phyloP scores from a whole-genome alignment of 2,888 invertebrate species.

The Thysanoteuthis rhombus region DNA sequence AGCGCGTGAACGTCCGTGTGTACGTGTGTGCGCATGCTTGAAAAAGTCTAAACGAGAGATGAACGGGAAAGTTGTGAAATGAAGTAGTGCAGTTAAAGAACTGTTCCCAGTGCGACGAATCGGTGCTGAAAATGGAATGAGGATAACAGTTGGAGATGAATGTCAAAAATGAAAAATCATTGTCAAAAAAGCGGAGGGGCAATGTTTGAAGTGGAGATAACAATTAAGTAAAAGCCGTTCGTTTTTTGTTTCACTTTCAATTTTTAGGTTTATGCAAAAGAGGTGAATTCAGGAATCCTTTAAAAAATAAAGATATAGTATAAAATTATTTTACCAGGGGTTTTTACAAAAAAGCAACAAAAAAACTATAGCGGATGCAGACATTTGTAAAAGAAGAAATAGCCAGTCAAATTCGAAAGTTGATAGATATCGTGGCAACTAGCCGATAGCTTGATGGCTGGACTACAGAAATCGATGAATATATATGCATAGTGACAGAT shows the following conservation, averaged over 20 bases:
- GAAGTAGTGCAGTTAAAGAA: background rate
- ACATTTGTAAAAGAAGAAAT: background rate
- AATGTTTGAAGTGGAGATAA: too few relatives aligned
- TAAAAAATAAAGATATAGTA: background rate
- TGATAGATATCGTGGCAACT: background rate
- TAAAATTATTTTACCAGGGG: background rate
- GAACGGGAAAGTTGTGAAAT: background rate
- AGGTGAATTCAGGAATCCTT: background rate
- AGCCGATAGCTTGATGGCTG: background rate
- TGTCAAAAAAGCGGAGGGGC: background rate
- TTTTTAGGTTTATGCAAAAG: too few relatives aligned
- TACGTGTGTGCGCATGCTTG: constrained; percentile 12
- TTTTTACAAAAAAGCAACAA: background rate
- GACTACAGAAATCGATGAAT: background rate
- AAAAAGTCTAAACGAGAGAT: background rate
- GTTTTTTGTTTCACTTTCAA: background rate
- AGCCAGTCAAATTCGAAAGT: background rate
- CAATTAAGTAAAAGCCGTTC: too few relatives aligned
- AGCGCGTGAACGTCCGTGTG: background rate
- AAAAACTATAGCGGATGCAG: background rate
- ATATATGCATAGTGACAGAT: background rate
- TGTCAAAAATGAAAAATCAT: background rate
- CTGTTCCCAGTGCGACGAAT: background rate
- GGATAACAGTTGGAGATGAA: background rate
- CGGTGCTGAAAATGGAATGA: background rate